phyloP scores from a whole-genome alignment of 1,140 invertebrate genomes.

The Drosophila sechellia region DNA sequence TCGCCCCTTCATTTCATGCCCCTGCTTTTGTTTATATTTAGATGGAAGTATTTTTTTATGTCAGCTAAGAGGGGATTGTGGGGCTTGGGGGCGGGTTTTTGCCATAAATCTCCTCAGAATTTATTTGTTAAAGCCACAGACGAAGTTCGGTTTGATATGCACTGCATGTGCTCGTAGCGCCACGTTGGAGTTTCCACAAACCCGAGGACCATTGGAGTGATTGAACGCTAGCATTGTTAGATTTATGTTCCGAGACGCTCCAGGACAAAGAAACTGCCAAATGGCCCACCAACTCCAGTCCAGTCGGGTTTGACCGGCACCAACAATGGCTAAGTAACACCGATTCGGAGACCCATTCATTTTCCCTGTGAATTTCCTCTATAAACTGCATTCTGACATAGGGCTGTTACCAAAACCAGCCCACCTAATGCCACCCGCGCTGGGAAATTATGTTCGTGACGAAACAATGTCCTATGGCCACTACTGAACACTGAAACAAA shows the following conservation, averaged over 20 bases:
- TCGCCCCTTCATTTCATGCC: conserved; percentile 31
- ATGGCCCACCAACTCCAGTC: conserved; percentile 18
- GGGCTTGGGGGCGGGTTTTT: conserved; percentile 33
- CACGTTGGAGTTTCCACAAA: conserved; percentile 34
- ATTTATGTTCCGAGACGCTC: conserved; percentile 54
- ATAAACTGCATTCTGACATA: conserved; percentile 51
- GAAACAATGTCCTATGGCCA: conserved; percentile 13
- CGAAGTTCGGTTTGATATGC: conserved; percentile 53
- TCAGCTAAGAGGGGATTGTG: conserved; percentile 49
- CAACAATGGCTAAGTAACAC: conserved; percentile 19
- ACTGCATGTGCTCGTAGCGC: conserved; percentile 48
- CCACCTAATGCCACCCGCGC: conserved; percentile 7
- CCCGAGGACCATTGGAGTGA: conserved; percentile 35
- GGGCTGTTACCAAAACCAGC: conserved; percentile 8
- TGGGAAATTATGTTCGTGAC: conserved; percentile 33
- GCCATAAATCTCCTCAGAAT: conserved; percentile 74
- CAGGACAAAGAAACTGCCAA: conserved; percentile 30
- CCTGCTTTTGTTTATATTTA: conserved; percentile 74
- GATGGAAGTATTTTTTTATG: conserved; percentile 76
- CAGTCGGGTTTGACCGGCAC: neutral
- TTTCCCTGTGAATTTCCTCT: conserved; percentile 52
- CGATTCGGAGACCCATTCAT: conserved; percentile 42
- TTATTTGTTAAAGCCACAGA: conserved; percentile 72
- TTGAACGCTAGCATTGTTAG: conserved; percentile 70
- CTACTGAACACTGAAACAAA: neutral